Percentiles rank a stretch among this genome's conserved stretches.
Conservation (phyloP, 2,888 invertebrate species). For the Thecocarcelia acutangulata region DNA sequence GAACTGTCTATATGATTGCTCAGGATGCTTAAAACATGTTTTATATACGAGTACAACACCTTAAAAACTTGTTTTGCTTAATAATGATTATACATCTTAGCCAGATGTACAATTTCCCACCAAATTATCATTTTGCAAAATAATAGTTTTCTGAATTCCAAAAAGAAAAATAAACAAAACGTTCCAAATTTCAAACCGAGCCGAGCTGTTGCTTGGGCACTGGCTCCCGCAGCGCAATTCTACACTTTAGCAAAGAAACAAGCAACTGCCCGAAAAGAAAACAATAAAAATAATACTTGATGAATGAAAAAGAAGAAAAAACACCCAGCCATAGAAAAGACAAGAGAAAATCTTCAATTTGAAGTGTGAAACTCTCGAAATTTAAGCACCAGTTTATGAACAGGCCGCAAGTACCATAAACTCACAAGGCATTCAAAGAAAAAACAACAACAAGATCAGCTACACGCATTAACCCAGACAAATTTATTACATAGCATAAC, state of each 20-base stretch:
- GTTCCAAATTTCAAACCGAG: slow-evolving; percentile 48
- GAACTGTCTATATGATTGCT: too few species aligned
- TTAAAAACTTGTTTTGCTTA: too few species aligned
- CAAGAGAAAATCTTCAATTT: slow-evolving; percentile 73
- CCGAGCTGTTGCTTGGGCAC: slow-evolving; percentile 47
- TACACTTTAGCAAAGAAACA: background rate
- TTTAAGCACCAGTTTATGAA: slow-evolving; percentile 43
- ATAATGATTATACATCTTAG: too few species aligned
- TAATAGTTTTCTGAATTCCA: slow-evolving; percentile 41
- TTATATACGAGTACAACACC: too few species aligned
- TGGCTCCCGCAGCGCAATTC: slow-evolving; percentile 59
- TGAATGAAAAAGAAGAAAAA: slow-evolving; percentile 73
- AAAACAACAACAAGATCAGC: slow-evolving; percentile 26
- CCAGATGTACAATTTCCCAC: slow-evolving; percentile 71
- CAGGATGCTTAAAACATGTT: too few species aligned
- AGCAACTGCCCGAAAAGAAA: slow-evolving; percentile 22
- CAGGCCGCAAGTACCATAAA: background rate
- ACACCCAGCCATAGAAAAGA: slow-evolving; percentile 38
- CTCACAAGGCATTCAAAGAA: slow-evolving; percentile 12
- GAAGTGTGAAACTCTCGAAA: slow-evolving; percentile 73
- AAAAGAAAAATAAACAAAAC: background rate
- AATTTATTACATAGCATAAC: background rate
- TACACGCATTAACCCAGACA: background rate
- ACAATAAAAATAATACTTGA: slow-evolving; percentile 70
- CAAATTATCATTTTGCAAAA: slow-evolving; percentile 51